Evolutionary conservation across 2,888 invertebrate species (phyloP), one percentile per base, ranked within the genome.

Genomic region (Aquatica leii): DNA sequence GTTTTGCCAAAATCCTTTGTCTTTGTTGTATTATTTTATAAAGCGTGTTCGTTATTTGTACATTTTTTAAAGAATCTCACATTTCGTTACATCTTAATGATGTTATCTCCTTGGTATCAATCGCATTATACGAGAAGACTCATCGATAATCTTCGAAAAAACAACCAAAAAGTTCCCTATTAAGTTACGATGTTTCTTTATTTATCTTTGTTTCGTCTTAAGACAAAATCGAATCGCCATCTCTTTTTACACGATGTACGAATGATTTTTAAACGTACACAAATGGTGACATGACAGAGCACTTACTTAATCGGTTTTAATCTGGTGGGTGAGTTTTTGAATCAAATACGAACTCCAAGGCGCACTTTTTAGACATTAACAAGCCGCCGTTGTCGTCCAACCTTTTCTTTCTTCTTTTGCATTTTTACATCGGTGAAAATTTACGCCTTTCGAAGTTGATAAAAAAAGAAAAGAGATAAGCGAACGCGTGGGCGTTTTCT

Each of bases 291-390:
- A 65, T 69, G 69, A 69, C 65, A 58, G 67, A 69, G 63, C 63
- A 63, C 65, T 69, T 67, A 63, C 63, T 58, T 69, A 67, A 69
- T 67, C 69, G 55, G 53, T 63, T 66, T 67, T 67, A 69, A 69
- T 67, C 65, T 62, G 41, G 59, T 60, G 59, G 61, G 56, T 51
- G 61, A 53, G 57, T 53, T 65, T 57, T 61, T 54, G 20, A 52
- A 43, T 41, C 52, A 24, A 50, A 58, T 51, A 49, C 24, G 40
- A 58, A 50, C 15, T 40, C 41, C 49, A 57, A n/a, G n/a, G n/a
- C n/a, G n/a, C n/a, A n/a, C n/a, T n/a, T n/a, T n/a, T n/a, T n/a
- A n/a, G n/a, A n/a, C n/a, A n/a, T n/a, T n/a, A n/a, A n/a, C n/a
- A n/a, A n/a, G n/a, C n/a, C n/a, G n/a, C n/a, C n/a, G n/a, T n/a